Percentiles rank a stretch among this genome's conserved stretches.
Evolutionary conservation across 2,888 invertebrate species (phyloP).

Genomic region (Tetrapedia diversipes): DNA sequence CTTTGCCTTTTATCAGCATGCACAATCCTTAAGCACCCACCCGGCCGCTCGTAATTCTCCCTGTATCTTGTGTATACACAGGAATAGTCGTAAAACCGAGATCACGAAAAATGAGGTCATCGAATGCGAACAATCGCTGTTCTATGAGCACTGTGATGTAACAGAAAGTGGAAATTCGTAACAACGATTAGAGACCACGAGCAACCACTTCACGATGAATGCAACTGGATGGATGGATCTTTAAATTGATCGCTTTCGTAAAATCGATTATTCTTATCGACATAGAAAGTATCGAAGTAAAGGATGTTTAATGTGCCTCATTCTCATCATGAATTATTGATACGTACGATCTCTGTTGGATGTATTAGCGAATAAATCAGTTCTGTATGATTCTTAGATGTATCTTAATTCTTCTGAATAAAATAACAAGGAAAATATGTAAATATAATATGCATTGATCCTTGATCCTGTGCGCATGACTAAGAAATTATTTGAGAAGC

Average conservation of each 20-base stretch:
- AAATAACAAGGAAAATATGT: too few species aligned
- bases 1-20: constrained; percentile 45
- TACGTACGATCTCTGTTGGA: too few species aligned
- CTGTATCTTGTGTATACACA: constrained; percentile 32
- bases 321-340: not conserved
- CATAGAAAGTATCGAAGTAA: too few species aligned
- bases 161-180: not conserved
- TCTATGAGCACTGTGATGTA: constrained; percentile 11
- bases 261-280: not conserved
- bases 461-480: too few species aligned
- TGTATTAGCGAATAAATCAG: too few species aligned
- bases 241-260: not conserved
- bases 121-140: constrained; percentile 37
- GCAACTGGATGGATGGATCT: not conserved
- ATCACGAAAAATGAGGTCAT: constrained; percentile 49
- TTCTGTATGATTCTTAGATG: too few species aligned
- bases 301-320: not conserved
- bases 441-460: too few species aligned
- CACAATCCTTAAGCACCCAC: constrained; percentile 34
- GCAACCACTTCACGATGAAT: not conserved
- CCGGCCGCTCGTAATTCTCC: constrained; percentile 40
- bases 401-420: too few species aligned
- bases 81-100: constrained; percentile 36
- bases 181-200: not conserved
- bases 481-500: too few species aligned